Evolutionary conservation across 2,113 vertebrate species (phyloP).

Genomic region (Uria lomvia): DNA sequence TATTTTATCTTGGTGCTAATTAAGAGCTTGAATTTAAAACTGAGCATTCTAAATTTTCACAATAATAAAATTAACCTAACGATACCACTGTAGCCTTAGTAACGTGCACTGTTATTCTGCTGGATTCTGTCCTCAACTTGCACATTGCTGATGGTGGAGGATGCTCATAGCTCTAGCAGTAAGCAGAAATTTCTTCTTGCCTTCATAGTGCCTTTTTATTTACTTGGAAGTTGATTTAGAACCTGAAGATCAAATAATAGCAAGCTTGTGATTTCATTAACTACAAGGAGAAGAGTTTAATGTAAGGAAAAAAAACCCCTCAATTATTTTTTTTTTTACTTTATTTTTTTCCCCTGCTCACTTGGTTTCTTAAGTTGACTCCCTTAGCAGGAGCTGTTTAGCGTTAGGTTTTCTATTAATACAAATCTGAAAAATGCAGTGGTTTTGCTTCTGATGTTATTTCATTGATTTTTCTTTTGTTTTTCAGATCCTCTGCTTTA

Average conservation of each 20-base stretch:
- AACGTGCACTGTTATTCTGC: neutral
- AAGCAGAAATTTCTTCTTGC: neutral
- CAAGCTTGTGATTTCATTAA: neutral
- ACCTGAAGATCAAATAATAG: neutral
- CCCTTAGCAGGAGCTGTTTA: neutral
- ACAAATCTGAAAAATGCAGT: neutral
- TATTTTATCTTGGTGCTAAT: constrained; percentile 64
- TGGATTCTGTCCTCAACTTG: neutral
- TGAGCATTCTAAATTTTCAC: constrained; percentile 8
- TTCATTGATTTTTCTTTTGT: neutral
- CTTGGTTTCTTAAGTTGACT: neutral
- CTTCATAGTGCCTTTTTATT: neutral
- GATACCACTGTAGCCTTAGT: neutral
- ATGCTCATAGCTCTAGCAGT: neutral
- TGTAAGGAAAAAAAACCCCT: neutral
- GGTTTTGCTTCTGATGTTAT: neutral
- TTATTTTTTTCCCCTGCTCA: neutral
- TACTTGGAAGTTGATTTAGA: neutral
- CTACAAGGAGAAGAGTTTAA: neutral
- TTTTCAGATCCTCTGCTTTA: neutral
- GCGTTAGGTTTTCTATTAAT: neutral
- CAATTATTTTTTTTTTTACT: neutral
- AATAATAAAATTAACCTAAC: constrained; percentile 12
- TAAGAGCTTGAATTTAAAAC: constrained; percentile 59
- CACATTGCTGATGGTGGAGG: neutral